Conservation (phyloP, 2,797 vertebrate species). For the Sciurus carolinensis region DNA sequence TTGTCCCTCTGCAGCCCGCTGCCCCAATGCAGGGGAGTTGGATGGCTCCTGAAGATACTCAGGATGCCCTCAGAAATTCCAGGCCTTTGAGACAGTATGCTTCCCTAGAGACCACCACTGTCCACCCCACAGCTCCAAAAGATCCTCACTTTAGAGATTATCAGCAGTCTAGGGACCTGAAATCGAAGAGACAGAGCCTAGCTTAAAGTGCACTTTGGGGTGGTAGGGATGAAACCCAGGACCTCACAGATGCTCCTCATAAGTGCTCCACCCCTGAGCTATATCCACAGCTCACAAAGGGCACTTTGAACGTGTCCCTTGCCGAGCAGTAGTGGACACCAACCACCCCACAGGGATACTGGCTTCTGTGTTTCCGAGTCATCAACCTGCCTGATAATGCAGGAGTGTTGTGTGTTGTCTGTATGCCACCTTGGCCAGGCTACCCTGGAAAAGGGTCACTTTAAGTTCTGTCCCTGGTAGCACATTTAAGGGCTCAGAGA, state of each 20-base stretch:
- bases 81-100: background rate
- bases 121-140: background rate
- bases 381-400: background rate
- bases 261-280: background rate
- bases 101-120: background rate
- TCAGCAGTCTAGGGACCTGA: background rate
- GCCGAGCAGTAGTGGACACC: background rate
- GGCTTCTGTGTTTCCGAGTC: background rate
- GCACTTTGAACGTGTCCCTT: background rate
- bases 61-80: background rate
- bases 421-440: accelerated
- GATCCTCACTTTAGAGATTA: background rate
- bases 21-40: background rate
- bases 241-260: too few relatives aligned
- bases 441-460: background rate
- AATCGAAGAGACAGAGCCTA: background rate
- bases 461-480: background rate
- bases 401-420: background rate
- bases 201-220: background rate
- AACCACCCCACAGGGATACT: accelerated
- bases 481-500: background rate
- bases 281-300: background rate
- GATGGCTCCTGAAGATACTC: accelerated
- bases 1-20: background rate
- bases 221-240: too few relatives aligned